These are phyloP conservation scores for Rhizomys pruinosus DNA, from an alignment of 2,113 vertebrate genomes.

Conservation along the genomic window DNA sequence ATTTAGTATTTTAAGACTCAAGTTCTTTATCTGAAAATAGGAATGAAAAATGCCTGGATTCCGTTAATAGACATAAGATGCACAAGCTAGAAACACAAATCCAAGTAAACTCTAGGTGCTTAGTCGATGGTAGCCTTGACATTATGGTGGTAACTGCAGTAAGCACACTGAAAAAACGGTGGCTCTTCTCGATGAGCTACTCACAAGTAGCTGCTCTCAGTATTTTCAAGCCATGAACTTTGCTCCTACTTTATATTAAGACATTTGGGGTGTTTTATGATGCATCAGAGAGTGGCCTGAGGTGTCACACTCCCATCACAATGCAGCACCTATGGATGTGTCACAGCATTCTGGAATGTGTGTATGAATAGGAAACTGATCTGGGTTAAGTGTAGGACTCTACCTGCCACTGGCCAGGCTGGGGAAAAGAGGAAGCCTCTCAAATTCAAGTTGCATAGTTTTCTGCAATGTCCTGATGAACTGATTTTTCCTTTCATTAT, in stretches of 20 bases:
- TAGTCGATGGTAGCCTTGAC: background rate
- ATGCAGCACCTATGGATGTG: background rate
- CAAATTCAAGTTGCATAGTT: background rate
- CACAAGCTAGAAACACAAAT: background rate
- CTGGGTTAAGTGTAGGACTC: background rate
- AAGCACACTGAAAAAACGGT: background rate
- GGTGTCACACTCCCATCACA: slow-evolving; percentile 14
- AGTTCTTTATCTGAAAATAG: slow-evolving; percentile 11
- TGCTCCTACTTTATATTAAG: background rate
- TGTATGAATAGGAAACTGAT: background rate
- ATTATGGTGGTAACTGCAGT: background rate
- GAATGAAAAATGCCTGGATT: background rate
- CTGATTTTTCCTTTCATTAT: background rate
- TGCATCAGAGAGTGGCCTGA: background rate
- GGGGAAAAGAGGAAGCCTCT: background rate
- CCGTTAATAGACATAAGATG: background rate
- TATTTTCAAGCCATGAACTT: slow-evolving; percentile 33
- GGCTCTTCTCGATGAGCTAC: background rate
- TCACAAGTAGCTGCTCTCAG: background rate
- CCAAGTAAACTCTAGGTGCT: background rate
- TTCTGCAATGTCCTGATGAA: background rate
- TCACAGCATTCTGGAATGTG: background rate
- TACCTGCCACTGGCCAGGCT: background rate
- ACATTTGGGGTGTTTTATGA: slow-evolving; percentile 45
- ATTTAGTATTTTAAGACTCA: background rate